Conservation (phyloP, 2,888 invertebrate species). For the Seira ritae region DNA sequence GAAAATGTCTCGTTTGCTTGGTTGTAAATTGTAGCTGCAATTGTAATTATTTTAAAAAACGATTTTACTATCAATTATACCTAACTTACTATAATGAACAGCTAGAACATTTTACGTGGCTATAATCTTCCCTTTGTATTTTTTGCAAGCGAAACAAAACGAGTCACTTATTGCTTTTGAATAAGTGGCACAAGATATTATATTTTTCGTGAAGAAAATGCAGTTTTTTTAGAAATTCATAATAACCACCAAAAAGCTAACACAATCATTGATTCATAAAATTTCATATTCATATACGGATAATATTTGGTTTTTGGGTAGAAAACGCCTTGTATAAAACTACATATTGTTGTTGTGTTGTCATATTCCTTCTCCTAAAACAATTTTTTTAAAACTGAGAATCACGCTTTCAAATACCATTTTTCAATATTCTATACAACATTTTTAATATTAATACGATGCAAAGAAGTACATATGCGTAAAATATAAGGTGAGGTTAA, state of each 20-base stretch:
- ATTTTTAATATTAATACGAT: background rate
- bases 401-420: background rate
- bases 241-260: background rate
- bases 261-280: too few relatives aligned
- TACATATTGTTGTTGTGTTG: constrained; percentile 23
- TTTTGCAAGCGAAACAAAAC: background rate
- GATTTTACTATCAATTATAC: too few relatives aligned
- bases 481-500: background rate
- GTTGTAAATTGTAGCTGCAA: too few relatives aligned
- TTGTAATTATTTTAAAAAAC: too few relatives aligned
- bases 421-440: background rate
- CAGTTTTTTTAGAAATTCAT: too few relatives aligned
- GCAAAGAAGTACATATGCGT: background rate
- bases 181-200: constrained; percentile 55
- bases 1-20: too few relatives aligned
- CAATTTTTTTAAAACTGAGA: background rate
- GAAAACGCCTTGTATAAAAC: constrained; percentile 41
- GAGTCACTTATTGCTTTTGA: constrained; percentile 60
- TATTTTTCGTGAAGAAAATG: background rate
- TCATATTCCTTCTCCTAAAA: background rate
- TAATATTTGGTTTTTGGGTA: constrained; percentile 10
- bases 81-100: too few relatives aligned
- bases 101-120: too few relatives aligned
- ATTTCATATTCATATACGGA: background rate
- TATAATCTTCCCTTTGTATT: background rate